Percentiles rank a stretch among this genome's conserved stretches.
Evolutionary conservation across 2,113 vertebrate genomes (phyloP).

Genomic region (Elachura formosa): DNA sequence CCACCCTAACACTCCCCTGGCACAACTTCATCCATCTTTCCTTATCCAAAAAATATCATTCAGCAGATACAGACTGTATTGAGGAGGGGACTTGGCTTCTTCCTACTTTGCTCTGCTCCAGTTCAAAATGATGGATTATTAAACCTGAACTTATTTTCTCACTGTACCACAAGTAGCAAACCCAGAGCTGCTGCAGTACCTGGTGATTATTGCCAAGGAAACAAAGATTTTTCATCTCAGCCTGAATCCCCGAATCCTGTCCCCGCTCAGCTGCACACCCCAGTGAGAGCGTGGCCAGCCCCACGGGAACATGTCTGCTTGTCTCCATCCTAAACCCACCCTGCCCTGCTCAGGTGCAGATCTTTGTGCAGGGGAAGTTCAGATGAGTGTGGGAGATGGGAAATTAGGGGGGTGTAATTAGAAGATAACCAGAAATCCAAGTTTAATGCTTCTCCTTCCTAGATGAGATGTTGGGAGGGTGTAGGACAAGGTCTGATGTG

Average conservation of each 20-base stretch:
- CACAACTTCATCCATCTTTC: neutral
- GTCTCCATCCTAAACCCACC: neutral
- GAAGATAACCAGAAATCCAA: neutral
- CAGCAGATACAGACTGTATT: neutral
- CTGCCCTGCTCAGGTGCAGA: neutral
- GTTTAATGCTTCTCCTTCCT: neutral
- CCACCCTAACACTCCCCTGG: rapidly evolving
- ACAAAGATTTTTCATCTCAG: neutral
- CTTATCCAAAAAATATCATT: neutral
- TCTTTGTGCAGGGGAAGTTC: neutral
- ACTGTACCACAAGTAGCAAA: neutral
- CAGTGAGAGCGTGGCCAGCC: neutral
- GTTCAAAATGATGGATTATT: neutral
- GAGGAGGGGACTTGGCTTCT: neutral
- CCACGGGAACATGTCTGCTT: rapidly evolving
- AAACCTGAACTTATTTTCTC: neutral
- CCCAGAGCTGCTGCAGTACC: neutral
- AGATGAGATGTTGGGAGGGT: neutral
- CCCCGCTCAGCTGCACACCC: neutral
- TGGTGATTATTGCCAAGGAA: conserved; percentile 29
- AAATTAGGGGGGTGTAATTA: rapidly evolving
- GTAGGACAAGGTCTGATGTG: neutral
- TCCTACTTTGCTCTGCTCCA: neutral
- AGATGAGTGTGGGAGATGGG: rapidly evolving
- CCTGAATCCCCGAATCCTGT: neutral